Evolutionary conservation across 2,797 vertebrate species (phyloP), one percentile per base, ranked within the genome.

Genomic region (Eulemur coronatus): DNA sequence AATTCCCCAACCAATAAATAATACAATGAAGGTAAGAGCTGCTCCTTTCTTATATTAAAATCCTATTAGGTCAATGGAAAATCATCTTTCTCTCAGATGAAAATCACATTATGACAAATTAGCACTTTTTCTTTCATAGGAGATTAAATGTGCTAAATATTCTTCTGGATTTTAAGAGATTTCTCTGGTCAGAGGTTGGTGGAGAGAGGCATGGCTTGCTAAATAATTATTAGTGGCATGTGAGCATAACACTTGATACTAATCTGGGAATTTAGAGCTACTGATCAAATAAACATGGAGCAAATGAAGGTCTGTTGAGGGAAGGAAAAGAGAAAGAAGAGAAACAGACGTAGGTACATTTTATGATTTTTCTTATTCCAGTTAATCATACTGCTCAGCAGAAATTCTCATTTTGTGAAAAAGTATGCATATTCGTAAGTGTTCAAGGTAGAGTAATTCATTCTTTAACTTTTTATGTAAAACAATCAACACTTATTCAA

Each of bases 21-120:
- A 33, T 73, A 80, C 95, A 97, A 59, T 57, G 65, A 96, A 95
- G 57, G 50, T 84, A 63, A 41, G 13, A 75, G n/a, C 33, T 65
- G 17, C 11, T 94, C 89, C 26, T 4, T 91, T 84, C 17, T 93
- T 89, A 73, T 17, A 48, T 70, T 22, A 90, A 89, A 26, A 72
- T 38, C 14, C 48, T 78, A 8, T 93, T 78, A 94, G 30, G 18
- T 81, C 22, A 78, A 13, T 48, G 38, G n/a, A 86, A 89, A 95
- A n/a, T 78, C 17, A 84, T 65, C 43, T 95, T 93, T 26, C 41
- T 87, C 48, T 75, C 22, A 80, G 24, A 43, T 87, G 65, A 92
- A 97, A 92, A 86, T 55, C 17, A 84, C 17, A 84, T 65, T 63
- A 65, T 81, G n/a, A 73, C 24, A 92, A 61, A 80, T 91, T n/a